Base-by-base conservation (phyloP, 2,888 invertebrate species). In the Platycheirus rosarum region DNA sequence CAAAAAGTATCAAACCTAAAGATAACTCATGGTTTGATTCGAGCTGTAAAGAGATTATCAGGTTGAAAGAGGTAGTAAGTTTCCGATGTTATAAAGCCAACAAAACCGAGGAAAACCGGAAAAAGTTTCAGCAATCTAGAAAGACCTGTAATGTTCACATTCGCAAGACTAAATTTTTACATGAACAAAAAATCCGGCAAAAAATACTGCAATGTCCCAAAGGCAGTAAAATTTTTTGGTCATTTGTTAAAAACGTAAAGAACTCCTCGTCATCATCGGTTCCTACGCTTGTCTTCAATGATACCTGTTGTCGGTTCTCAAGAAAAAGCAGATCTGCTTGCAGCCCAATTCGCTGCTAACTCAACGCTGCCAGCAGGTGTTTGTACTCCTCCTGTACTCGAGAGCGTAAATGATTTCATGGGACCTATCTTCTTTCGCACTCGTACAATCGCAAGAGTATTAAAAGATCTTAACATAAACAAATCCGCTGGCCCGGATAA, bases 201-300 rank as follows among this genome's bases (percentile, higher is more conserved):
- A 55, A 55, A 55, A n/a, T 55, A 18, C 55, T 37, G 20, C 37
- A 55, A 37, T 55, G 55, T 55, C 35, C 18, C 7, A 55, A 55
- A 18, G 37, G 55, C n/a, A 37, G 55, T 18, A 37, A 53, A 35
- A 37, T 20, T 16, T 2, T 46, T 46, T 2, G 2, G 35, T 35
- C 35, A 1, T 35, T 35, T 1, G 35, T 35, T 9, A 23, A 23
- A 23, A 23, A 23, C 23, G 23, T 23, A 4, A 2, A 6, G 3
- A 23, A 35, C 5, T 11, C 2, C 1, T 9, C 35, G 0, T 9
- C 35, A 9, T 35, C n/a, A 2, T 35, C 35, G 35, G 35, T 35
- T 35, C 35, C 35, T 0, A 16, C 3, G 46, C 46, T 18, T 16
- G 20, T 18, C 46, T 2, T 18, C 46, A 18, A 46, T 46, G 9